Percentiles rank a stretch among this genome's conserved stretches.
Conservation (phyloP, 2,797 vertebrate species). For the Calcarius lapponicus region DNA sequence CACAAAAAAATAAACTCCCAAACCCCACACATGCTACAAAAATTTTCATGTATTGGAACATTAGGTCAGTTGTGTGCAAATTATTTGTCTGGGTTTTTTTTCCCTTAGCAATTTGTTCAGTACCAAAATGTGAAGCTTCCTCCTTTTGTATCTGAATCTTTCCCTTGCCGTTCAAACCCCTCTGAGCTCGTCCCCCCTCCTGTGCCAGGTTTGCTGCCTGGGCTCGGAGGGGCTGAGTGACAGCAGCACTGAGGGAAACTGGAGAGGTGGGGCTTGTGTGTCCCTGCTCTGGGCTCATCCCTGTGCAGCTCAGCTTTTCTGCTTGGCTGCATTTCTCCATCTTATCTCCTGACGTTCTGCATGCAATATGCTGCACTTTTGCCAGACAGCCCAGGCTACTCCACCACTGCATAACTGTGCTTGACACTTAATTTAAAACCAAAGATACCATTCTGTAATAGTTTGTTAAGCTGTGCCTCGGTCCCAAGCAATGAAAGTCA, state of each 20-base stretch:
- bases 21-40: background rate
- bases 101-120: background rate
- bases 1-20: background rate
- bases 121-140: background rate
- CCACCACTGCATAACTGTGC: conserved; percentile 52
- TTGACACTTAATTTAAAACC: conserved; percentile 76
- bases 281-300: background rate
- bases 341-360: background rate
- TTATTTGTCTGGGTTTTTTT: background rate
- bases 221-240: background rate
- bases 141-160: background rate
- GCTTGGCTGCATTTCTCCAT: background rate
- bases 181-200: rapidly evolving
- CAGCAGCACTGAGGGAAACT: background rate
- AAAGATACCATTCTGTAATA: conserved; percentile 54
- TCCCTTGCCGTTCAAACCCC: background rate
- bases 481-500: conserved; percentile 9
- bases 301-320: background rate
- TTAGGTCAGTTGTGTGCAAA: background rate
- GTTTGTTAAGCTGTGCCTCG: conserved; percentile 58
- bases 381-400: conserved; percentile 32
- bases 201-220: rapidly evolving
- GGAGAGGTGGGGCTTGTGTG: background rate
- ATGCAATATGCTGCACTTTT: background rate
- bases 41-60: background rate